These are phyloP conservation scores for Todiramphus saurophagus DNA, from an alignment of 2,113 vertebrate genomes.

Conservation along the genomic window DNA sequence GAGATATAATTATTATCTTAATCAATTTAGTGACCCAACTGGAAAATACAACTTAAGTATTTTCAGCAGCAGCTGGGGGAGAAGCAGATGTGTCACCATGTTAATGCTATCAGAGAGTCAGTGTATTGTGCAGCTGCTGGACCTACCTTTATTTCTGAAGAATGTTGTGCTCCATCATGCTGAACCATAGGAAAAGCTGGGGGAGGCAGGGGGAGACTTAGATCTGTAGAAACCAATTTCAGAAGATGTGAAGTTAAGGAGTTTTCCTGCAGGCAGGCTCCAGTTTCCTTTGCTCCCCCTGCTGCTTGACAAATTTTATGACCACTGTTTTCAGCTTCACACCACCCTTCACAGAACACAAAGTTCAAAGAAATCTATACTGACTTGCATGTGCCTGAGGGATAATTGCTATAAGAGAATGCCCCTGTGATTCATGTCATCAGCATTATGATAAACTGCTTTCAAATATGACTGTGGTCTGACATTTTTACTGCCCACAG, in stretches of 20 bases:
- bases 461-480: rapidly evolving
- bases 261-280: not conserved
- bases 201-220: not conserved
- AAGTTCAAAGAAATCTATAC: not conserved
- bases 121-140: not conserved
- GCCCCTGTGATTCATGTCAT: not conserved
- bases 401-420: not conserved
- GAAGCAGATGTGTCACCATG: not conserved
- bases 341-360: not conserved
- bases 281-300: slow-evolving; percentile 20
- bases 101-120: not conserved
- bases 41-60: not conserved
- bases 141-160: not conserved
- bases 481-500: not conserved
- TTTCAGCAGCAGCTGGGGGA: not conserved
- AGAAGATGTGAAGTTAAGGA: not conserved
- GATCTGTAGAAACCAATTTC: not conserved
- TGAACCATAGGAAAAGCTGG: not conserved
- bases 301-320: not conserved
- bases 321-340: not conserved
- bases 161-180: rapidly evolving
- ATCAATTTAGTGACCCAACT: not conserved
- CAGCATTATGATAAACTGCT: not conserved
- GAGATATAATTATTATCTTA: not conserved
- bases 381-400: not conserved